Base-by-base conservation (phyloP, 92 coral and sea anemone genomes). In the Actinostola sp. region DNA sequence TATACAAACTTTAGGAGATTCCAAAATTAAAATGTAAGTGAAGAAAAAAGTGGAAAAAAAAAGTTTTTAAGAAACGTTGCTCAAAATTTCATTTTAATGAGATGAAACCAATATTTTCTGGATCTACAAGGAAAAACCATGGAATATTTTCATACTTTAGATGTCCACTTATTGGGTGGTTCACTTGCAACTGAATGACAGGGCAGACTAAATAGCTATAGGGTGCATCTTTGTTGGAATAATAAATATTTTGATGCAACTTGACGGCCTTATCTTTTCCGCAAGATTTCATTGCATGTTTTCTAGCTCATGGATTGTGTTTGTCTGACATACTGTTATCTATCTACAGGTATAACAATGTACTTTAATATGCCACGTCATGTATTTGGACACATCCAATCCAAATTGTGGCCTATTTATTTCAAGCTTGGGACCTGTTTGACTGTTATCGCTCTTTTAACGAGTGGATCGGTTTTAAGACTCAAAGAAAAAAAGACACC, bases 281-380 rank as follows among this genome's bases (percentile, higher is more conserved):
- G 14, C 14, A 7, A 39, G 14, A 39, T 7, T 39, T 13, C 19
- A 6, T 13, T 46, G 53, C 53, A 46, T 46, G 42, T 36, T 36
- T 36, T 36, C 42, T 36, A 36, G 42, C 4, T n/a, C 19, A n/a
- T 13, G 2, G 19, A 6, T n/a, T 46, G 9, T 4, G 19, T 4
- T 13, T 46, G 19, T 4, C 3, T 46, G 42, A 0, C 17, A 8
- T n/a, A 13, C 7, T 34, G 36, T 63, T 42, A 6, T 2, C 19
- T 28, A 46, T 67, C 52, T 12, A 15, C 31, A 75, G 81, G 81
- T 28, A 75, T 75, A 26, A 64, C 72, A 20, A 75, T 75, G 81
- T 75, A 75, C 35, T 64, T 48, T 54, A 75, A 75, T 63, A 63
- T 75, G 81, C 81, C 81, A 16, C 81, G 81, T 61, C 81, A 75